Conservation (phyloP, 2,888 invertebrate genomes). For the Eumerus sabulonum region DNA sequence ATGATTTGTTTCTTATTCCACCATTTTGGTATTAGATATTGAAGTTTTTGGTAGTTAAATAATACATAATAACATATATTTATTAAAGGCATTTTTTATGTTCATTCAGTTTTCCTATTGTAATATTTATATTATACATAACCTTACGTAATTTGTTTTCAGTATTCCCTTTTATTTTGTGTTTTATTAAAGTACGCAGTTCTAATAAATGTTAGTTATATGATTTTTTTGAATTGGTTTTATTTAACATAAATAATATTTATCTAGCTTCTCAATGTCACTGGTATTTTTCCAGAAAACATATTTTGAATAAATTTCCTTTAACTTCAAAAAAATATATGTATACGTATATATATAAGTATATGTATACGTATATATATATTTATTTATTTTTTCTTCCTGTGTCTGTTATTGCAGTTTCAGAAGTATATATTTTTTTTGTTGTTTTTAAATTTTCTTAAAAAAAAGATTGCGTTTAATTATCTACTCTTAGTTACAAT, state of each 20-base stretch:
- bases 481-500: conserved; percentile 69
- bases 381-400: conserved; percentile 1
- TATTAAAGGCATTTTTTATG: conserved; percentile 69
- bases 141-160: conserved; percentile 69
- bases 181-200: conserved; percentile 50
- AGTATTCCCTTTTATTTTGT: conserved; percentile 67
- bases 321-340: no score
- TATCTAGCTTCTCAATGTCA: conserved; percentile 49
- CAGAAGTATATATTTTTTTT: conserved; percentile 17
- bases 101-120: conserved; percentile 67
- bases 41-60: conserved; percentile 58
- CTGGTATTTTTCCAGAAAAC: no score
- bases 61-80: conserved; percentile 65
- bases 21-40: conserved; percentile 60
- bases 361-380: no score
- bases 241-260: conserved; percentile 60
- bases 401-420: conserved; percentile 52
- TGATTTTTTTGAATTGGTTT: conserved; percentile 70
- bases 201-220: conserved; percentile 60
- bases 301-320: no score
- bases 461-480: conserved; percentile 65
- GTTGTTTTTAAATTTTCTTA: no score
- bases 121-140: conserved; percentile 61
- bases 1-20: conserved; percentile 57
- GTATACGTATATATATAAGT: no score